Percentiles rank a stretch among this genome's conserved stretches.
Evolutionary conservation across 2,888 invertebrate species (phyloP).

Genomic region (Ectemnius lituratus): DNA sequence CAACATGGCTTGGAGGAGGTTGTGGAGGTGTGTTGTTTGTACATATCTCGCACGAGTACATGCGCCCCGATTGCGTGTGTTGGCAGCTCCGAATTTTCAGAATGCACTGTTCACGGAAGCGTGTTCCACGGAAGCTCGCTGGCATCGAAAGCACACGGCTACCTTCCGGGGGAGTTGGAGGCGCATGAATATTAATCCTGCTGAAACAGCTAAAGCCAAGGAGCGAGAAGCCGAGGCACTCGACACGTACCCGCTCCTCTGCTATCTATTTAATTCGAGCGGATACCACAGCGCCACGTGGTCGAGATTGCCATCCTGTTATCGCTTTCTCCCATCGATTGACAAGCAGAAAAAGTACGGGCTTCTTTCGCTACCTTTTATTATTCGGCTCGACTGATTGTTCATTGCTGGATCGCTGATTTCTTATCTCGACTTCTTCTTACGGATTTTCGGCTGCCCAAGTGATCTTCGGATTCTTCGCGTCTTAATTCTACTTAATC

Average conservation of each 20-base stretch:
- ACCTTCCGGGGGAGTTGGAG: constrained; percentile 31
- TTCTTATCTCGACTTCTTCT: too few relatives aligned
- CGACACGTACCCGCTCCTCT: constrained; percentile 34
- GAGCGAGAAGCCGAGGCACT: constrained; percentile 59
- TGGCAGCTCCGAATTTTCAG: constrained; percentile 34
- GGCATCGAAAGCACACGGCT: constrained; percentile 16
- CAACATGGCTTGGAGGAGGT: constrained; percentile 12
- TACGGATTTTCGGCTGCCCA: too few relatives aligned
- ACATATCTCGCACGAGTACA: constrained; percentile 27
- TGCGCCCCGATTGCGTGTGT: constrained; percentile 3
- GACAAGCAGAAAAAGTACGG: constrained; percentile 1
- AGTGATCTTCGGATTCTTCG: too few relatives aligned
- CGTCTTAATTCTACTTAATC: too few relatives aligned
- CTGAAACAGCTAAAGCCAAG: constrained; percentile 74
- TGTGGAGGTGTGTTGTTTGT: constrained; percentile 40
- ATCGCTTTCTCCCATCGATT: not conserved
- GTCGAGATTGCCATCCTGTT: constrained; percentile 12
- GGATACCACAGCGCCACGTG: constrained; percentile 59
- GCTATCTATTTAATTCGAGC: constrained; percentile 70
- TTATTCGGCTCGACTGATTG: too few relatives aligned
- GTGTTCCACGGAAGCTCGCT: constrained; percentile 12
- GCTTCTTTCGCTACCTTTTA: too few relatives aligned
- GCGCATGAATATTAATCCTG: constrained; percentile 76
- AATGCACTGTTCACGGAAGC: constrained; percentile 34
- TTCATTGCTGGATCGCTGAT: too few relatives aligned